phyloP scores from a whole-genome alignment of 2,113 vertebrate species.

The Dasyurus viverrinus region DNA sequence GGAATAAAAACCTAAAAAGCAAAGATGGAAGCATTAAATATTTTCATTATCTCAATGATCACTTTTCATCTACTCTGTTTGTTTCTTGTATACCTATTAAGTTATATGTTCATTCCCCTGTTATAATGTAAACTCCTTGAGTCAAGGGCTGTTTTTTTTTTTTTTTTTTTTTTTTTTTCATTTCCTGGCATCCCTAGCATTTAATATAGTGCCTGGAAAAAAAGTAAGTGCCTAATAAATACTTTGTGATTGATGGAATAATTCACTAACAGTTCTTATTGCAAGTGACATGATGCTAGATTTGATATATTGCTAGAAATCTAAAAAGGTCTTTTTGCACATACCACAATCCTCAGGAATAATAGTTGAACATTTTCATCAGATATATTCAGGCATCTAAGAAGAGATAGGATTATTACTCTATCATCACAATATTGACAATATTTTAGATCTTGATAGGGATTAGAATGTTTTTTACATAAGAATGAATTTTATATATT shows the following conservation, averaged over 20 bases:
- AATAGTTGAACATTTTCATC: not conserved
- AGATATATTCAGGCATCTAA: not conserved
- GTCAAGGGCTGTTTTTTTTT: not conserved
- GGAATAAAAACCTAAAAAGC: not conserved
- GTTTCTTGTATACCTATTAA: not conserved
- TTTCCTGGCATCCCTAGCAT: too few species aligned
- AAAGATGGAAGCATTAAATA: not conserved
- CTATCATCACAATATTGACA: not conserved
- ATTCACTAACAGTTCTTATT: not conserved
- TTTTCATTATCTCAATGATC: not conserved
- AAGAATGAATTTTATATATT: not conserved
- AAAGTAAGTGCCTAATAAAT: not conserved
- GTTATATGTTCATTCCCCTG: not conserved
- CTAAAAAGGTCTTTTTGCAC: not conserved
- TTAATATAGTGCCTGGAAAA: not conserved
- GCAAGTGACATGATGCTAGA: not conserved
- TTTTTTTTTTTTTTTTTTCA: not conserved
- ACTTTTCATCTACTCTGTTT: not conserved
- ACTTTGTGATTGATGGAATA: not conserved
- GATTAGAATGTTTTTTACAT: not conserved
- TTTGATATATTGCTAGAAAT: not conserved
- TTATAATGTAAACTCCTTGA: not conserved
- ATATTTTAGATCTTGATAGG: not conserved
- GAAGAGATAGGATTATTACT: not conserved
- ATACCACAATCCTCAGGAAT: not conserved